Conservation (phyloP, 2,888 invertebrate genomes). For the Ellobium chinense region DNA sequence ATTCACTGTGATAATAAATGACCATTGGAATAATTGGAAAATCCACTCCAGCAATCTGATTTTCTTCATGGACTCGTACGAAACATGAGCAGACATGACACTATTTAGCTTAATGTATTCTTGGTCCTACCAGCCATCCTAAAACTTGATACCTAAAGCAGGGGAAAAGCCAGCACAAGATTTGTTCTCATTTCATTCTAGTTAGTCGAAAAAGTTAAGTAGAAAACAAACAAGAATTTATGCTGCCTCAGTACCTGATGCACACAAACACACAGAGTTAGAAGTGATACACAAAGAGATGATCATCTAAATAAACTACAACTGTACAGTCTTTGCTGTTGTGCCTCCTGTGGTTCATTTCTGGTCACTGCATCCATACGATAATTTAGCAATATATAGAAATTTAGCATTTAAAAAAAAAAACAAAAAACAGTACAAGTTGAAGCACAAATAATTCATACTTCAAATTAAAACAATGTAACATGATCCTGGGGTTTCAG, state of each 20-base stretch:
- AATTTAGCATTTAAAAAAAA: neutral
- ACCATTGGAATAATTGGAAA: no score
- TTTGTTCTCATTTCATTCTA: neutral
- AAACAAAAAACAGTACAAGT: neutral
- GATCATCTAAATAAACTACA: neutral
- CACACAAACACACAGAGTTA: neutral
- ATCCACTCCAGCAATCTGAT: neutral
- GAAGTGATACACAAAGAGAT: neutral
- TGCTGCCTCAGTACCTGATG: constrained; percentile 42
- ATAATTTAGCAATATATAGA: constrained; percentile 21
- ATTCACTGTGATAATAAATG: no score
- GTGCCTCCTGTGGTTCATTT: constrained; percentile 11
- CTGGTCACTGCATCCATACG: constrained; percentile 31
- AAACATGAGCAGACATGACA: neutral
- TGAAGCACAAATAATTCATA: neutral
- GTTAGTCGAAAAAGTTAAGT: constrained; percentile 13
- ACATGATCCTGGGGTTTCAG: neutral
- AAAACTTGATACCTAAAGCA: neutral
- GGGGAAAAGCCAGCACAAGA: neutral
- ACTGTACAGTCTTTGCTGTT: neutral
- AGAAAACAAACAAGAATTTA: neutral
- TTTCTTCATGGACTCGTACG: neutral
- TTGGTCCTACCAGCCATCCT: neutral
- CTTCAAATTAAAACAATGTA: neutral
- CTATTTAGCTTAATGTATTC: neutral